Evolutionary conservation across 2,888 invertebrate genomes (phyloP).

Genomic region (Thelaira solivaga): DNA sequence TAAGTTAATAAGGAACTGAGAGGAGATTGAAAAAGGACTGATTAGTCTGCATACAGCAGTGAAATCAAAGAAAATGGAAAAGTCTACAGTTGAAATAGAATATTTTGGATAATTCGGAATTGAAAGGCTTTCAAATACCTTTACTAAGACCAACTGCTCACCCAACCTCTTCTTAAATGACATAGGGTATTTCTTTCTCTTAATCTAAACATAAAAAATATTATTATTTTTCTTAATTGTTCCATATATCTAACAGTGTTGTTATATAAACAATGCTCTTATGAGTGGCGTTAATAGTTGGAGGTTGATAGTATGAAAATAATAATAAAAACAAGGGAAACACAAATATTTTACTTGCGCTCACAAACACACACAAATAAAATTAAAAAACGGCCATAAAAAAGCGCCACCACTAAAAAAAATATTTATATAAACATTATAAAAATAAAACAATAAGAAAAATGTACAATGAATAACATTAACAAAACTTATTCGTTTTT

Average conservation of each 20-base stretch:
- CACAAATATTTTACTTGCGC: neutral
- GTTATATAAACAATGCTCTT: conserved; percentile 18
- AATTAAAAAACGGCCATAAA: conserved; percentile 23
- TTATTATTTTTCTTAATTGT: conserved; percentile 36
- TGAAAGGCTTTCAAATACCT: no score
- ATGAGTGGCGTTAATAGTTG: conserved; percentile 45
- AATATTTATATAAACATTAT: conserved; percentile 40
- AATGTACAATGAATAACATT: conserved; percentile 52
- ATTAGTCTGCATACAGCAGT: no score
- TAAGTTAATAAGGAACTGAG: no score
- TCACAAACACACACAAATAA: neutral
- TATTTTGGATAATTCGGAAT: no score
- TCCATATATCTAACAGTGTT: conserved; percentile 36
- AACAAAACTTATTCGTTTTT: conserved; percentile 49
- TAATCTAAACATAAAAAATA: neutral
- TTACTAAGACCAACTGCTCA: no score
- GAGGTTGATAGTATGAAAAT: conserved; percentile 14
- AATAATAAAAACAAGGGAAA: neutral
- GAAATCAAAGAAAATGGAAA: no score
- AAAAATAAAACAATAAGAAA: conserved; percentile 28
- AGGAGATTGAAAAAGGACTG: no score
- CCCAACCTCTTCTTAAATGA: neutral
- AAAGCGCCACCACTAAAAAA: conserved; percentile 38
- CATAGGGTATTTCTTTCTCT: conserved; percentile 2
- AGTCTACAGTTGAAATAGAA: no score